Percentiles rank a stretch among this genome's conserved stretches.
phyloP scores from a whole-genome alignment of 2,888 invertebrate genomes.

The Rambutsinella grinnellia region DNA sequence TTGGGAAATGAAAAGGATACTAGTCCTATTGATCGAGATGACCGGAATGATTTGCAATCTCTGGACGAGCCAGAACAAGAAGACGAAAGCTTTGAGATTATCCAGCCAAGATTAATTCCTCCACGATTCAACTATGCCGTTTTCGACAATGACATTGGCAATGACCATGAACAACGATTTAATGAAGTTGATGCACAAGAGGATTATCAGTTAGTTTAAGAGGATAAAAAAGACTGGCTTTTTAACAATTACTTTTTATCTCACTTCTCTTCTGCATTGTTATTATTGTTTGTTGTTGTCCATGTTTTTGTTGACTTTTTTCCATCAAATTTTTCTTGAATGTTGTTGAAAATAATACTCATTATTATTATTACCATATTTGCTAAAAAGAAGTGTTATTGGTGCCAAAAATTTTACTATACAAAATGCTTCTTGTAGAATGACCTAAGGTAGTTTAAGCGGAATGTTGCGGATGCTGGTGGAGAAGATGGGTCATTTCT shows the following conservation, averaged over 20 bases:
- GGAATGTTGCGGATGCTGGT: too few species aligned
- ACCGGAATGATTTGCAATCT: slow-evolving; percentile 30
- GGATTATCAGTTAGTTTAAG: slow-evolving; percentile 48
- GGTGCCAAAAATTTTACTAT: slow-evolving; percentile 37
- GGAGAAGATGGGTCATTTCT: too few species aligned
- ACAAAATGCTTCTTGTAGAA: background rate
- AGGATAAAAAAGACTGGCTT: slow-evolving; percentile 38
- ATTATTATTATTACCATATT: slow-evolving; percentile 24
- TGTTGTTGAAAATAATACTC: slow-evolving; percentile 28
- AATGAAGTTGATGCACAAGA: slow-evolving; percentile 46
- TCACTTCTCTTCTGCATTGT: slow-evolving; percentile 42
- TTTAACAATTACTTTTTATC: slow-evolving; percentile 39
- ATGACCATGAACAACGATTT: slow-evolving; percentile 46
- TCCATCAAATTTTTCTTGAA: slow-evolving; percentile 5
- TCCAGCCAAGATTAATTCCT: slow-evolving; percentile 26
- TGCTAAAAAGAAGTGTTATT: background rate
- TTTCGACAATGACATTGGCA: slow-evolving; percentile 44
- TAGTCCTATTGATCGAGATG: background rate
- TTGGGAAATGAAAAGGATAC: slow-evolving; percentile 16
- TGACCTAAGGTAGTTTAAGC: background rate
- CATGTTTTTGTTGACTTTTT: slow-evolving; percentile 33
- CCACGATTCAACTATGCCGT: slow-evolving; percentile 27
- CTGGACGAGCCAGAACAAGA: slow-evolving; percentile 8
- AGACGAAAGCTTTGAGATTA: slow-evolving; percentile 27
- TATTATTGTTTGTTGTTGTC: slow-evolving; percentile 16